Evolutionary conservation across 1,140 invertebrate species (phyloP).

Genomic region (Zophobas atratus): DNA sequence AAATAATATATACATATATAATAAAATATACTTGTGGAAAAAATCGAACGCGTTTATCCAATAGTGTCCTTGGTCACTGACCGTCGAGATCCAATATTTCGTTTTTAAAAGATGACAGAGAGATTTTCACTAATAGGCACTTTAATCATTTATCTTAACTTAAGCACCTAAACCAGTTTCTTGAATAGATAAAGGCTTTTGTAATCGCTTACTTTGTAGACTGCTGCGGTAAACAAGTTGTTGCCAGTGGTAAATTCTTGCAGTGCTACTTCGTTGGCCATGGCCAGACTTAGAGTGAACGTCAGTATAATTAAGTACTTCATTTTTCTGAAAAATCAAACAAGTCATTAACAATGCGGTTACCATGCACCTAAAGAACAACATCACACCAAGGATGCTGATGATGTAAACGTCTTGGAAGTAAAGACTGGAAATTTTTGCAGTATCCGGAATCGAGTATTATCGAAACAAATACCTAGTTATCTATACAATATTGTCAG

Average conservation of each 20-base stretch:
- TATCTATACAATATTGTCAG: too few relatives aligned
- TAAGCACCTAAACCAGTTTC: constrained; percentile 23
- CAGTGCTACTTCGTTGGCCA: constrained; percentile 47
- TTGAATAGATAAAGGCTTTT: constrained; percentile 11
- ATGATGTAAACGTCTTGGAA: constrained; percentile 10
- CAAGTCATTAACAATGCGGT: neutral
- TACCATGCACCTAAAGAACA: neutral
- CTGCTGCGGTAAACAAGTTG: constrained; percentile 53
- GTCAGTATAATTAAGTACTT: constrained; percentile 29
- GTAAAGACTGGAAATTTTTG: neutral
- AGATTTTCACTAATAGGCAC: constrained; percentile 23
- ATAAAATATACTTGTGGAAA: neutral
- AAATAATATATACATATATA: too few relatives aligned
- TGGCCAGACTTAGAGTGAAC: constrained; percentile 23
- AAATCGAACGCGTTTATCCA: neutral
- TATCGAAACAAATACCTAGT: neutral
- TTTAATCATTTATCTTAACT: constrained; percentile 26
- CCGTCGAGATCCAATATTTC: constrained; percentile 9
- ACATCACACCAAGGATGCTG: neutral
- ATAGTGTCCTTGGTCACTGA: constrained; percentile 15
- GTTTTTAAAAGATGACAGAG: constrained; percentile 2
- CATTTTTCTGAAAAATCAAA: constrained; percentile 33
- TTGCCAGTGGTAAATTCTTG: constrained; percentile 55
- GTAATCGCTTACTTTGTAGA: constrained; percentile 56
- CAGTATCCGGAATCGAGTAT: neutral